Conservation (phyloP, 2,888 invertebrate species). For the Phyto melanocephala region DNA sequence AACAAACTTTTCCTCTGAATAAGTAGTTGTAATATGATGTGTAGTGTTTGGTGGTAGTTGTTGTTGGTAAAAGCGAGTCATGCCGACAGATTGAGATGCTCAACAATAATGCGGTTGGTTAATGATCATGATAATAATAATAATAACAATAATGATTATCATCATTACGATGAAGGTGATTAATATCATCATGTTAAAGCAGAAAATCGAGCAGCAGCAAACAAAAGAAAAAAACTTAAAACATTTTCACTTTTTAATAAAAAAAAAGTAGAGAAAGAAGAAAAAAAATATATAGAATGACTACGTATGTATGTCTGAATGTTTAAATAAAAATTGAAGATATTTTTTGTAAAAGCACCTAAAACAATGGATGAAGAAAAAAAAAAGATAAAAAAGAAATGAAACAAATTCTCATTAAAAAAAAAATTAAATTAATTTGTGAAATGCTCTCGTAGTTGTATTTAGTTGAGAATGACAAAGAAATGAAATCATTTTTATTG, state of each 20-base stretch:
- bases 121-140: slow-evolving; percentile 32
- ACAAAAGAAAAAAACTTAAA: slow-evolving; percentile 49
- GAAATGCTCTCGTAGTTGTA: slow-evolving; percentile 21
- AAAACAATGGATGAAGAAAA: not conserved
- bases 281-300: slow-evolving; percentile 11
- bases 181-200: slow-evolving; percentile 28
- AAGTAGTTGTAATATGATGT: not conserved
- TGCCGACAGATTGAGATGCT: slow-evolving; percentile 52
- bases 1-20: slow-evolving; percentile 7
- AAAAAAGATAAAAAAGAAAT: not conserved
- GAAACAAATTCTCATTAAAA: slow-evolving; percentile 13
- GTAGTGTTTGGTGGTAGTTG: not conserved
- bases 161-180: slow-evolving; percentile 33
- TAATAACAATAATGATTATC: slow-evolving; percentile 30
- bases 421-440: slow-evolving; percentile 33
- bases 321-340: slow-evolving; percentile 36
- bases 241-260: slow-evolving; percentile 64
- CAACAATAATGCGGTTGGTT: slow-evolving; percentile 25
- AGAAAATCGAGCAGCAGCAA: slow-evolving; percentile 3
- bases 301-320: not conserved
- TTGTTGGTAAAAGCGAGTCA: slow-evolving; percentile 51
- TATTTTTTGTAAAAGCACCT: slow-evolving; percentile 7
- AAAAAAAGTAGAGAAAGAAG: not conserved
- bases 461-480: not conserved
- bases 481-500: slow-evolving; percentile 23